Percentiles rank a stretch among this genome's conserved stretches.
phyloP scores from a whole-genome alignment of 2,797 vertebrate genomes.

The Mus minutoides region DNA sequence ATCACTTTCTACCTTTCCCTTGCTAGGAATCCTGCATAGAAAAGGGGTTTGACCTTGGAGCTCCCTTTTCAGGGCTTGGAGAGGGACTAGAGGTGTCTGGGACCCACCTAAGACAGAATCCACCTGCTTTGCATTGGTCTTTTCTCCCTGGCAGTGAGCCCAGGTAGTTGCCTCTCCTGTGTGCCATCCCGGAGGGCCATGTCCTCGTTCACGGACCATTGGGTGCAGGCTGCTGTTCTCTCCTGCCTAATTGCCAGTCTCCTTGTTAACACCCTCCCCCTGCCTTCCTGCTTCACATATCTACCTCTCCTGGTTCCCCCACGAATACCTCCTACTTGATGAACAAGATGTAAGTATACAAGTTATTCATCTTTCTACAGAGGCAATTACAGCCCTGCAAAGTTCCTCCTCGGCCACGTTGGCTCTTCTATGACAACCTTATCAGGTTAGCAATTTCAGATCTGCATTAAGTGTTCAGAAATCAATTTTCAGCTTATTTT shows the following conservation, averaged over 20 bases:
- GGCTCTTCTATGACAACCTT: conserved; percentile 83
- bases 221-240: conserved; percentile 34
- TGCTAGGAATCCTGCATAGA: neutral
- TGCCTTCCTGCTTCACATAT: conserved; percentile 51
- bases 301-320: conserved; percentile 51
- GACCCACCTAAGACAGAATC: neutral
- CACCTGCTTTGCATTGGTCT: conserved; percentile 7
- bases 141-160: conserved; percentile 58
- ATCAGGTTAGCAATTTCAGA: conserved; percentile 86
- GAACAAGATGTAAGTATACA: conserved; percentile 68
- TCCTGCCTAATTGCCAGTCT: conserved; percentile 62
- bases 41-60: conserved; percentile 43
- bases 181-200: conserved; percentile 26
- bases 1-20: neutral
- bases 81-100: neutral
- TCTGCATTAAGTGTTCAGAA: conserved; percentile 86
- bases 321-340: conserved; percentile 72
- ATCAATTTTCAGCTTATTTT: conserved; percentile 92
- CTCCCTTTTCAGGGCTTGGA: neutral
- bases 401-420: conserved; percentile 74
- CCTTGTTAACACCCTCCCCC: conserved; percentile 73
- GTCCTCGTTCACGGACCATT: neutral
- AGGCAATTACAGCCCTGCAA: conserved; percentile 65
- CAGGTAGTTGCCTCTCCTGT: neutral
- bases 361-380: conserved; percentile 81